Percentiles rank a stretch among this genome's conserved stretches.
These are phyloP conservation scores for Polyergus mexicanus DNA, from an alignment of 1,140 invertebrate species.

Conservation along the genomic window DNA sequence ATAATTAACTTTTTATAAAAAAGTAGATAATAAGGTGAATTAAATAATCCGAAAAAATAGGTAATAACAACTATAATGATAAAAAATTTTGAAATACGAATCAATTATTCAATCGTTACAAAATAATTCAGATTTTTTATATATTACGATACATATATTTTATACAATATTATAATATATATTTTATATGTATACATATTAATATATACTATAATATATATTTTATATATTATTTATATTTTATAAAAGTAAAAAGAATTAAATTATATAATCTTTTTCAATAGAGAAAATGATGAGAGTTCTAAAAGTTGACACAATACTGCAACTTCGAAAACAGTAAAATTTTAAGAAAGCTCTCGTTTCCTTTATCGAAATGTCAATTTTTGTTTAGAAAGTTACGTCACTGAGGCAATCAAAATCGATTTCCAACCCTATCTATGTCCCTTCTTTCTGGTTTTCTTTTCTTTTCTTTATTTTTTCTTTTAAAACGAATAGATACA, in stretches of 20 bases:
- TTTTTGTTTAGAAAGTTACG: conserved; percentile 37
- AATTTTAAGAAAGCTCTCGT: conserved; percentile 20
- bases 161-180: no score
- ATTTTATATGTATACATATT: no score
- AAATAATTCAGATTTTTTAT: not conserved
- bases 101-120: not conserved
- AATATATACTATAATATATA: no score
- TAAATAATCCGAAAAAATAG: not conserved
- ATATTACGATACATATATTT: not conserved
- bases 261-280: not conserved
- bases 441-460: not conserved
- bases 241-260: not conserved
- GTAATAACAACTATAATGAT: not conserved
- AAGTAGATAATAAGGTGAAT: not conserved
- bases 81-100: not conserved
- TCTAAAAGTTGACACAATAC: conserved; percentile 3
- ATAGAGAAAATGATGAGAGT: not conserved
- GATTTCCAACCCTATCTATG: conserved; percentile 14
- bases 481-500: conserved; percentile 37
- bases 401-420: conserved; percentile 27
- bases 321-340: not conserved
- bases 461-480: conserved; percentile 36
- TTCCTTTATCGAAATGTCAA: conserved; percentile 23
- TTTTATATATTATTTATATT: no score
- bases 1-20: not conserved